Conservation (phyloP, 2,888 invertebrate species). For the Oligia strigilis region DNA sequence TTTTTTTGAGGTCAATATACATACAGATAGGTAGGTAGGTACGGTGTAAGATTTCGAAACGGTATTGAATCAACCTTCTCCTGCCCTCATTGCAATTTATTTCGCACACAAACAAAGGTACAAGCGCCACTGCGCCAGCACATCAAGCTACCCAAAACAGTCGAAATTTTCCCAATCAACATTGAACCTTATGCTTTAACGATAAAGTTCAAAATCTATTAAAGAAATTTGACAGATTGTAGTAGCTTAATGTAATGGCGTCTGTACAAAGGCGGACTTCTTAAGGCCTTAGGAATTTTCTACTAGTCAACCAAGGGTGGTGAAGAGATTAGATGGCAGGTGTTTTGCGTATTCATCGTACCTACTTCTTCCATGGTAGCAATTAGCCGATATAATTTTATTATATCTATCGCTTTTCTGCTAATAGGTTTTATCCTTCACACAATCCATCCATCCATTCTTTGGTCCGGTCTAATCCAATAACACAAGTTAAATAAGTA, state of each 20-base stretch:
- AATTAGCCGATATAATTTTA: neutral
- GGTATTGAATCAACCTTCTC: neutral
- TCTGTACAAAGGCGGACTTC: neutral
- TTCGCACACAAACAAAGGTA: neutral
- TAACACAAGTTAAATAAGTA: neutral
- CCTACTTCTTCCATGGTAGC: neutral
- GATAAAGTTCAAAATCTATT: too few relatives aligned
- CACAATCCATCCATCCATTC: neutral
- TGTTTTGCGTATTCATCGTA: neutral
- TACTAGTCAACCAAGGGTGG: too few relatives aligned
- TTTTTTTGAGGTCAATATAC: constrained; percentile 15
- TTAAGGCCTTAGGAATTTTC: neutral
- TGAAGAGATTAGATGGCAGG: neutral
- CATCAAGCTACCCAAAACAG: too few relatives aligned
- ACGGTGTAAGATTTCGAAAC: neutral
- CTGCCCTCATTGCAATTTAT: neutral
- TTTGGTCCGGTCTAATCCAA: neutral
- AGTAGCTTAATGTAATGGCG: too few relatives aligned
- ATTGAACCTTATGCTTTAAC: too few relatives aligned
- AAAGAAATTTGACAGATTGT: too few relatives aligned
- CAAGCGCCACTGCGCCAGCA: too few relatives aligned
- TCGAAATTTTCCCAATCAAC: too few relatives aligned
- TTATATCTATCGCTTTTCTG: neutral
- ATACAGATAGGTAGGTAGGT: neutral
- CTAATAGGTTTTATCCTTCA: neutral